A percentile compares a stretch with the other conserved stretches of the same genome.
phyloP scores from a whole-genome alignment of 2,113 vertebrate species.

The Corapipo altera region DNA sequence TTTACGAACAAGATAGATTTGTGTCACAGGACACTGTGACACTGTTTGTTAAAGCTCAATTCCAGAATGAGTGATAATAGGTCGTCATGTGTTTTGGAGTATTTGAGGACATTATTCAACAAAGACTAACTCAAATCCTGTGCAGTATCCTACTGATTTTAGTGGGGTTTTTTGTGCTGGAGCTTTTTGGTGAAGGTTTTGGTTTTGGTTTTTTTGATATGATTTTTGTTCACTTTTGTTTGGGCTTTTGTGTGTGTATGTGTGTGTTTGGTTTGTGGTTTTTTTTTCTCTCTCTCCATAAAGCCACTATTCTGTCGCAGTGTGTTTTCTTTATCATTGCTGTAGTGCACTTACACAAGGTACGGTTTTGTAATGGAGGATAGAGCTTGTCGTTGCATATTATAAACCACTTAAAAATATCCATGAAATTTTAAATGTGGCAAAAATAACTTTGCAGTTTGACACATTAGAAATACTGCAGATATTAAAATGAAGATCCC shows the following conservation, averaged over 20 bases:
- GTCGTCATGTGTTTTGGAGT: fast-evolving
- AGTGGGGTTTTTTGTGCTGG: neutral
- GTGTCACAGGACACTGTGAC: neutral
- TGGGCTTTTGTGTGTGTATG: neutral
- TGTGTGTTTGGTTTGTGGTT: neutral
- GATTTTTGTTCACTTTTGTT: neutral
- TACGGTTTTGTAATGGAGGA: neutral
- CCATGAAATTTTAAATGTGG: neutral
- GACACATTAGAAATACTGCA: neutral
- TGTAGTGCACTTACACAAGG: neutral
- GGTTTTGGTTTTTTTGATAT: neutral
- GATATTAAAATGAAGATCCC: neutral
- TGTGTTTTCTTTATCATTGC: neutral
- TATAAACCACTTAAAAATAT: neutral
- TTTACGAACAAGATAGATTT: neutral
- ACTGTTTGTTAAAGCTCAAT: neutral
- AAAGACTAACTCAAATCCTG: neutral
- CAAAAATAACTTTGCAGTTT: neutral
- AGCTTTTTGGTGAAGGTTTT: neutral
- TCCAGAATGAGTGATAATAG: neutral
- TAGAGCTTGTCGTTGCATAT: neutral
- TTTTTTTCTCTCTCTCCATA: neutral
- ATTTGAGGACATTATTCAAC: neutral
- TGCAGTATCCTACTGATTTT: neutral
- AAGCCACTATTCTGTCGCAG: neutral